Evolutionary conservation across 2,113 vertebrate species (phyloP).

Genomic region (Oncorhynchus masou): DNA sequence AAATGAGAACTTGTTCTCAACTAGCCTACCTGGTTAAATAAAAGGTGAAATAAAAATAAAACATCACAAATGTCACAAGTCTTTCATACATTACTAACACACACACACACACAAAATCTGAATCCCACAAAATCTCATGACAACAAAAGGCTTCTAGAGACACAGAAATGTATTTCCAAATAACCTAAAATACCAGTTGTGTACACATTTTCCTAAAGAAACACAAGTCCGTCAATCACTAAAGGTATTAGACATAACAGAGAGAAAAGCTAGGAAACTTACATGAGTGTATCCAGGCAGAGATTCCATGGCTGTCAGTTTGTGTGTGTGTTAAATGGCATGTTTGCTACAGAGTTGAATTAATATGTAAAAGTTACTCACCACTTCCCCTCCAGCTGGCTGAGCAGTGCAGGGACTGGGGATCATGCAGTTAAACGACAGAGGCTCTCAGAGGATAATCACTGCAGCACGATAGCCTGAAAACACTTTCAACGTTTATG

Average conservation of each 20-base stretch:
- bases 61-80: slow-evolving; percentile 23
- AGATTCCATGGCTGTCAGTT: not conserved
- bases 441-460: slow-evolving; percentile 44
- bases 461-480: slow-evolving; percentile 46
- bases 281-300: slow-evolving; percentile 36
- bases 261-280: slow-evolving; percentile 22
- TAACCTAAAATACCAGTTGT: slow-evolving; percentile 17
- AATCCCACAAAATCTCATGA: not conserved
- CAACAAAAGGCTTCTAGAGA: not conserved
- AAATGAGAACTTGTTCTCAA: too few relatives aligned
- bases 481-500: slow-evolving; percentile 59
- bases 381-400: slow-evolving; percentile 49
- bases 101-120: not conserved
- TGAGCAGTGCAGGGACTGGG: slow-evolving; percentile 44
- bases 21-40: too few relatives aligned
- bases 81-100: not conserved
- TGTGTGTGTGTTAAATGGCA: not conserved
- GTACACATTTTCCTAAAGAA: slow-evolving; percentile 40
- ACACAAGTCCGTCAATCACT: slow-evolving; percentile 33
- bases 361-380: slow-evolving; percentile 66
- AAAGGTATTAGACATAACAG: slow-evolving; percentile 34
- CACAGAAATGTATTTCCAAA: slow-evolving; percentile 12
- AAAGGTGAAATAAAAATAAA: too few relatives aligned
- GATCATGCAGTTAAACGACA: slow-evolving; percentile 16
- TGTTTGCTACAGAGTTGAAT: slow-evolving; percentile 42